These are phyloP conservation scores for Diarsia dahlii DNA, from an alignment of 2,888 invertebrate genomes.

Conservation along the genomic window DNA sequence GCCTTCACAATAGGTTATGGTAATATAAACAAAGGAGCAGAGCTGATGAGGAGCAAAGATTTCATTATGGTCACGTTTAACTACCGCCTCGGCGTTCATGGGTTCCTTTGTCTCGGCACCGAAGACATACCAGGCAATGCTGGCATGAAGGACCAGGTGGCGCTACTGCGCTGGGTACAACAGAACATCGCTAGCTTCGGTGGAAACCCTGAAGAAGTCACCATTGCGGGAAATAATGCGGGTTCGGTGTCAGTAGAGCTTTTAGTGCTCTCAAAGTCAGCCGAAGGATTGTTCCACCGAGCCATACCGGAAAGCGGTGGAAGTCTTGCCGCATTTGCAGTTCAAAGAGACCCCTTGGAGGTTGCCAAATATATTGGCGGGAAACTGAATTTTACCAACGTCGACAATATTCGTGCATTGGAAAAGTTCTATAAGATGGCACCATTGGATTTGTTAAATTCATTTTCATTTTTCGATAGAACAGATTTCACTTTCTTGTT, in stretches of 20 bases:
- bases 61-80: slow-evolving; percentile 73
- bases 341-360: slow-evolving; percentile 73
- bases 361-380: slow-evolving; percentile 71
- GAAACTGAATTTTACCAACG: slow-evolving; percentile 67
- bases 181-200: slow-evolving; percentile 76
- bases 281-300: slow-evolving; percentile 75
- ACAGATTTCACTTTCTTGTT: slow-evolving; percentile 65
- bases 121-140: slow-evolving; percentile 76
- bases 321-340: slow-evolving; percentile 66
- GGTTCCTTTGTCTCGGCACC: slow-evolving; percentile 77
- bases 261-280: slow-evolving; percentile 71
- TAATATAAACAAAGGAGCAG: slow-evolving; percentile 46
- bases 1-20: slow-evolving; percentile 69
- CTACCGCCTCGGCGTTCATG: slow-evolving; percentile 73
- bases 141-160: slow-evolving; percentile 79
- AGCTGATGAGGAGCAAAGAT: slow-evolving; percentile 66
- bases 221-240: slow-evolving; percentile 74
- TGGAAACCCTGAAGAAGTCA: slow-evolving; percentile 77
- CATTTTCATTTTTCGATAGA: slow-evolving; percentile 54
- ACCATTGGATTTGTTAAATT: slow-evolving; percentile 67
- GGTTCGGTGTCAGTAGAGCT: slow-evolving; percentile 75
- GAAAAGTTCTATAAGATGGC: slow-evolving; percentile 75
- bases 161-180: slow-evolving; percentile 76
- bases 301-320: slow-evolving; percentile 77
- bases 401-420: slow-evolving; percentile 72